Conservation (phyloP, 2,888 invertebrate species). For the Muschampia plurimacula region DNA sequence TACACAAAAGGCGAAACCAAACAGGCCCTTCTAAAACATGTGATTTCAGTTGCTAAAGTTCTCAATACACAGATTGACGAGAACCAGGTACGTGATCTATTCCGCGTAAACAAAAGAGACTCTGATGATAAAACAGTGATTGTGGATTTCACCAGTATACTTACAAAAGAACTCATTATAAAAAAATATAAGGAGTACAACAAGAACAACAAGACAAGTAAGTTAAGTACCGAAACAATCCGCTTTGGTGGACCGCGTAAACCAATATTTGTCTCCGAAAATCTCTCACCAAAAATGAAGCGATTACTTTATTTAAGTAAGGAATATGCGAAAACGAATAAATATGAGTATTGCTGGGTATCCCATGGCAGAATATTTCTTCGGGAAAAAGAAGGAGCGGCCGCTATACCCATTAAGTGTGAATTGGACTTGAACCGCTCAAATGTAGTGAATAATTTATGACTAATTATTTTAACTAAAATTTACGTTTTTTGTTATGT, state of each 20-base stretch:
- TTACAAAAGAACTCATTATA: slow-evolving; percentile 7
- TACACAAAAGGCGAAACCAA: slow-evolving; percentile 12
- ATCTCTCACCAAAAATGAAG: background rate
- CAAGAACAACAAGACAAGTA: slow-evolving; percentile 6
- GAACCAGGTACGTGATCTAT: background rate
- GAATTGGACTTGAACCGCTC: background rate
- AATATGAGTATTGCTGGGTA: background rate
- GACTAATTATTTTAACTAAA: background rate
- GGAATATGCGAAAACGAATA: background rate
- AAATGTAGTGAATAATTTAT: background rate
- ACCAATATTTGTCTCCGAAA: slow-evolving; percentile 1
- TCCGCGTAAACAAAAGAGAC: background rate
- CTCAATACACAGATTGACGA: background rate
- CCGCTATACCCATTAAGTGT: background rate
- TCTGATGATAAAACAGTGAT: slow-evolving; percentile 13
- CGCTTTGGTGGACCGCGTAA: background rate
- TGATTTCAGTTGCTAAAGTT: background rate
- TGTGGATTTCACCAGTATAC: slow-evolving; percentile 20
- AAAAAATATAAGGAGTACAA: slow-evolving; percentile 3
- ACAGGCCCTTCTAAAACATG: slow-evolving; percentile 1
- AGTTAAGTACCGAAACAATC: background rate
- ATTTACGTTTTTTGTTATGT: background rate
- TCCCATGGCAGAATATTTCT: slow-evolving; percentile 3
- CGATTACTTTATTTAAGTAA: background rate
- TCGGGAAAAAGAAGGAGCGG: slow-evolving; percentile 1